Conservation (phyloP, 2,888 invertebrate genomes). For the Blastobasis lacticolella region DNA sequence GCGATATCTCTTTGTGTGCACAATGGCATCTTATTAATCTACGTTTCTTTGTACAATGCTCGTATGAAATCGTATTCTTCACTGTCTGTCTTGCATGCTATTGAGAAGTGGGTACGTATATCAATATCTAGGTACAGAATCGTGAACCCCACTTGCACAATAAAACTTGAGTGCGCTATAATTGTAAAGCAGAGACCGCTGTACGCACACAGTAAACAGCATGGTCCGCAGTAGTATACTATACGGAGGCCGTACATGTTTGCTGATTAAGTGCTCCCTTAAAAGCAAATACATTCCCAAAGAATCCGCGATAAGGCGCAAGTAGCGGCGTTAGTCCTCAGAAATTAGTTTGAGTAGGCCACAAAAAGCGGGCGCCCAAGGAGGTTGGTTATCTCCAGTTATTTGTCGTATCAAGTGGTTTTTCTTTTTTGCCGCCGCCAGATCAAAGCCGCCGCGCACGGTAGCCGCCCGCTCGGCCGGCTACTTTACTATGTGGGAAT, state of each 20-base stretch:
- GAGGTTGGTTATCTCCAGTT: conserved; percentile 57
- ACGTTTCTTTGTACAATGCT: conserved; percentile 1
- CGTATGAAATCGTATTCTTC: too few relatives aligned
- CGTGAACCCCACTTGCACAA: too few relatives aligned
- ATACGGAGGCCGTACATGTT: too few relatives aligned
- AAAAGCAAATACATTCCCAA: conserved; percentile 8
- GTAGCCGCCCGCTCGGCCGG: conserved; percentile 50
- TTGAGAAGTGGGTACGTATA: too few relatives aligned
- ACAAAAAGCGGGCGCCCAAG: conserved; percentile 56
- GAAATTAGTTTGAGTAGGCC: conserved; percentile 46
- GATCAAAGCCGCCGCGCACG: conserved; percentile 58
- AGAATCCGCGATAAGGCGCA: conserved; percentile 33
- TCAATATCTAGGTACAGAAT: too few relatives aligned
- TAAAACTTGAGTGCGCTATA: too few relatives aligned
- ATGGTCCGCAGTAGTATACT: too few relatives aligned
- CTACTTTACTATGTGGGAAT: conserved; percentile 40
- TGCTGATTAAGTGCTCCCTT: not conserved
- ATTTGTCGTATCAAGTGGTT: conserved; percentile 69
- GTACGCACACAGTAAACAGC: too few relatives aligned
- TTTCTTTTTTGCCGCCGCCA: conserved; percentile 40
- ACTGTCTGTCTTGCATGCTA: too few relatives aligned
- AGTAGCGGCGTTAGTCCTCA: conserved; percentile 35
- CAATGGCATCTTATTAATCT: conserved; percentile 11
- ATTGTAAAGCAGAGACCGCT: too few relatives aligned
- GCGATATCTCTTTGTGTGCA: conserved; percentile 23